A percentile compares a stretch with the other conserved stretches of the same genome.
Evolutionary conservation across 1,140 invertebrate genomes (phyloP).

Genomic region (Solenopsis fugax): DNA sequence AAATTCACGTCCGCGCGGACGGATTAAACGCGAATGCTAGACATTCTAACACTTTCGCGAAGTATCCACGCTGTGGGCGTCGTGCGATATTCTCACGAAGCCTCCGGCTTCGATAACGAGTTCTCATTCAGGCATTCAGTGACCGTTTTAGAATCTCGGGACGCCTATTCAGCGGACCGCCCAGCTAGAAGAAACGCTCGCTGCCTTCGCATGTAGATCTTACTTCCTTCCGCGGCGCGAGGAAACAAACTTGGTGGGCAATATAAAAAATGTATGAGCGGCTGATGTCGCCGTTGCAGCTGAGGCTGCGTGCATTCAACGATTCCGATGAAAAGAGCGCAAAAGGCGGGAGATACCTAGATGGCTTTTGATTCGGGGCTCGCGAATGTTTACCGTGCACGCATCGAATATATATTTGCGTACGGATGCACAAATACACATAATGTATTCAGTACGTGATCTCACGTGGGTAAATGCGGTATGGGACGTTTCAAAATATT

Average conservation of each 20-base stretch:
- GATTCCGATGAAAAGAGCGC: constrained; percentile 22
- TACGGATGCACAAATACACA: not conserved
- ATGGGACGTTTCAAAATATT: not conserved
- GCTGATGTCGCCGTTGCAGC: not conserved
- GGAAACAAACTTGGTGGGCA: constrained; percentile 68
- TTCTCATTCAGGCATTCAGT: constrained; percentile 79
- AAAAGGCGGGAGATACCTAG: constrained; percentile 6
- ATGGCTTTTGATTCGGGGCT: constrained; percentile 1
- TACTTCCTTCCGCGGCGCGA: constrained; percentile 33
- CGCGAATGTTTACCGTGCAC: not conserved
- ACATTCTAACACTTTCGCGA: constrained; percentile 21
- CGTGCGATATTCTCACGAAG: constrained; percentile 49
- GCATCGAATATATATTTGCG: not conserved
- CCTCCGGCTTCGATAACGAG: constrained; percentile 79
- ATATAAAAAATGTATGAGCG: constrained; percentile 67
- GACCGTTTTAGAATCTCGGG: constrained; percentile 69
- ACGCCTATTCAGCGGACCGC: constrained; percentile 73
- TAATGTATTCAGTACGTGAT: no score
- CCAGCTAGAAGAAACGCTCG: constrained; percentile 74
- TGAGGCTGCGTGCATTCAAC: constrained; percentile 18
- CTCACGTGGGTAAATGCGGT: not conserved
- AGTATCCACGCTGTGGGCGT: not conserved
- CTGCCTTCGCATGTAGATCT: constrained; percentile 62
- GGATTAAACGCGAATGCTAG: constrained; percentile 14
- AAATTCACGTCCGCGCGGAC: not conserved